These are phyloP conservation scores for Aelia acuminata DNA, from an alignment of 2,888 invertebrate genomes.

Conservation along the genomic window DNA sequence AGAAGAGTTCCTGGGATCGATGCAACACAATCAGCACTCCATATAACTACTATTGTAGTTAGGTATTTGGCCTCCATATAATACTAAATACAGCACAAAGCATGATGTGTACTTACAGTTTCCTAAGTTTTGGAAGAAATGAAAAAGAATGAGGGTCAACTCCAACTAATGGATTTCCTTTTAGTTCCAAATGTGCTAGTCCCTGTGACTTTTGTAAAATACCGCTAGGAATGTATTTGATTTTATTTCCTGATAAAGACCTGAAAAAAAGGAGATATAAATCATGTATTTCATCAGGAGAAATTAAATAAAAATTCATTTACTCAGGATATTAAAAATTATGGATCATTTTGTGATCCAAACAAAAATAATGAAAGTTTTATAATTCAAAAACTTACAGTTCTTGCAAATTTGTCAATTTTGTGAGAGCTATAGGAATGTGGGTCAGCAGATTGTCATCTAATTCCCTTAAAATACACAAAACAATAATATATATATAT, in stretches of 20 bases:
- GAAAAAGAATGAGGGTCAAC: constrained; percentile 81
- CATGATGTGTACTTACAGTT: constrained; percentile 78
- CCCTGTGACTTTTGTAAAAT: constrained; percentile 79
- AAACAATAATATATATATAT: constrained; percentile 61
- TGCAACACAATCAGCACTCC: too few species aligned
- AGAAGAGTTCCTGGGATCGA: too few species aligned
- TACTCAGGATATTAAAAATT: background rate
- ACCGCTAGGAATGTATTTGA: constrained; percentile 81
- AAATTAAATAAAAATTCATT: background rate
- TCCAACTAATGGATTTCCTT: constrained; percentile 84
- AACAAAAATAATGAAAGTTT: background rate
- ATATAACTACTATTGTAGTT: too few species aligned
- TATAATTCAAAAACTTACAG: constrained; percentile 78
- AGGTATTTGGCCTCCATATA: too few species aligned
- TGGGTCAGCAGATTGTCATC: constrained; percentile 82
- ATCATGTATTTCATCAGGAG: background rate
- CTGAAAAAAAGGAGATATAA: constrained; percentile 71
- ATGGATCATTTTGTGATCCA: background rate
- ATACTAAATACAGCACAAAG: background rate
- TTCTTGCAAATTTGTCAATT: constrained; percentile 83
- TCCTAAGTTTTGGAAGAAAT: constrained; percentile 82
- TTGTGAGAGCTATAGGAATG: constrained; percentile 82
- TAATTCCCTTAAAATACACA: constrained; percentile 79
- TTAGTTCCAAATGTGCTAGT: constrained; percentile 83
- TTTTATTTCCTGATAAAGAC: constrained; percentile 86